Evolutionary conservation across 2,113 vertebrate genomes (phyloP), one percentile per base, ranked within the genome.

Genomic region (Cottus gobio): DNA sequence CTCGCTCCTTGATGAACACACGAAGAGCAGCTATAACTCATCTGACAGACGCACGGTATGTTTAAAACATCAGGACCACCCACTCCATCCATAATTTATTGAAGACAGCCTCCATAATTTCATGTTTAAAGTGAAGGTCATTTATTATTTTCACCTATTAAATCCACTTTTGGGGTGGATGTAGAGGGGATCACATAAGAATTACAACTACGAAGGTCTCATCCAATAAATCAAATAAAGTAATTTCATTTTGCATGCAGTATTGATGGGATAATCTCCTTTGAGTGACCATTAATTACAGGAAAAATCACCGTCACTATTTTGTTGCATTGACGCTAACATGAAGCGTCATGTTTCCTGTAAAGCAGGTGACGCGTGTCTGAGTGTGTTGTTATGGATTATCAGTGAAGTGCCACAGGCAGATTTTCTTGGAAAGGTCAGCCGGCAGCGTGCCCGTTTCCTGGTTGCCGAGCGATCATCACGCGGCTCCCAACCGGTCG

Each of bases 341-440:
- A n/a, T 7, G 26, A 15, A 5, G 61, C 16, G 8, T 79, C 61
- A 39, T 52, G 50, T 58, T 86, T 82, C 80, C 84, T 6, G 74
- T 63, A 80, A 85, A 74, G 71, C 42, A 75, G 79, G 67, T 82
- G 80, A 74, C 37, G 20, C 64, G 58, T 71, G 36, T 36, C 54
- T 26, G 46, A 12, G 52, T 34, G 42, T 34, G 66, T 60, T 58
- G 58, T 46, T 76, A 8, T 62, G 78, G 75, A 83, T 80, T 80
- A 87, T 85, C 84, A 74, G 77, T 67, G n/a, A 81, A 75, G 71
- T 57, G 72, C 77, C 82, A 78, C 57, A 65, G 42, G 67, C 44
- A 20, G 77, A 57, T 88, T 26, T 57, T 91, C 86, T 83, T 82
- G 89, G 92, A 91, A 92, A 81, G 70, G 61, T 80, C 66, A 57